These are phyloP conservation scores for Protobothrops mucrosquamatus DNA, from an alignment of 2,113 vertebrate species.

Conservation along the genomic window DNA sequence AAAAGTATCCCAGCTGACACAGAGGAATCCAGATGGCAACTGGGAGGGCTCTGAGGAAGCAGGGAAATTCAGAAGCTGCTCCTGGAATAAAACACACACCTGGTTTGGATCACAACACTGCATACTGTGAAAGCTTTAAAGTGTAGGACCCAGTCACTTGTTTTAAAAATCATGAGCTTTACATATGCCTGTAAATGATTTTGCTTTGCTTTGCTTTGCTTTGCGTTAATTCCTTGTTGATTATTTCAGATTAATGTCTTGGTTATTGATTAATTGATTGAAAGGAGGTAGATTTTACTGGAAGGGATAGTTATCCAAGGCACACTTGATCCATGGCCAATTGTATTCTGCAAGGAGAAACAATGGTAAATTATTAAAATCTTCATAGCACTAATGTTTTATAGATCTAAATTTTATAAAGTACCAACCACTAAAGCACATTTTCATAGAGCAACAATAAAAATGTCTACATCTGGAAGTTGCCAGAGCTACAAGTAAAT, in stretches of 20 bases:
- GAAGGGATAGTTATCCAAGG: conserved; percentile 34
- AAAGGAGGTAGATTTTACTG: neutral
- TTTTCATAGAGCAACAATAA: neutral
- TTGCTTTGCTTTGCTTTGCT: conserved; percentile 5
- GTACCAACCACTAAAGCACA: neutral
- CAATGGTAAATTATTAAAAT: neutral
- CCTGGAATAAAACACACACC: neutral
- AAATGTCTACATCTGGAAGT: neutral
- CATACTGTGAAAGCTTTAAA: neutral
- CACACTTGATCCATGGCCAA: conserved; percentile 73
- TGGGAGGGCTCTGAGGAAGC: neutral
- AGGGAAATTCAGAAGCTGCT: neutral
- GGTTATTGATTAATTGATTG: conserved; percentile 20
- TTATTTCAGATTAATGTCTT: conserved; percentile 20
- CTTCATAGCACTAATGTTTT: neutral
- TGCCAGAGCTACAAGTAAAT: neutral
- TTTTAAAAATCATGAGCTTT: neutral
- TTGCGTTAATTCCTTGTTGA: conserved; percentile 31
- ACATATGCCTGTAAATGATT: neutral
- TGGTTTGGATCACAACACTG: neutral
- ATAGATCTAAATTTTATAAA: neutral
- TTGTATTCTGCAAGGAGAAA: conserved; percentile 66
- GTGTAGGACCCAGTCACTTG: neutral
- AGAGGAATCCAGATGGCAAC: neutral
- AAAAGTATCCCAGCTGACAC: neutral